phyloP scores from a whole-genome alignment of 2,797 vertebrate genomes.

The Amniataba percoides region DNA sequence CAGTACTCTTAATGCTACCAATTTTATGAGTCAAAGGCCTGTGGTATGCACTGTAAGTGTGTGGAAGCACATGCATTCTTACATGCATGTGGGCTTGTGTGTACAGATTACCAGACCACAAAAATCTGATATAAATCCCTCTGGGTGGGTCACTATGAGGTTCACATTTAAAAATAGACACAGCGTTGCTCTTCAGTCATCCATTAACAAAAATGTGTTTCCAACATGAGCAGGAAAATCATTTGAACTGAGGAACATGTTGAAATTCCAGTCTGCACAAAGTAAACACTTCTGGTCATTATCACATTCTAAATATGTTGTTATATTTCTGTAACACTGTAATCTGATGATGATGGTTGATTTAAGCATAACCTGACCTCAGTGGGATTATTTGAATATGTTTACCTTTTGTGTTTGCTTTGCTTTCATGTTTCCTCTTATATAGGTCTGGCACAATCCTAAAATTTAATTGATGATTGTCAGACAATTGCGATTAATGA shows the following conservation, averaged over 20 bases:
- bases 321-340: background rate
- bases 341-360: background rate
- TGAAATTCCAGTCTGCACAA: constrained; percentile 1
- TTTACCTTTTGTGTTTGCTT: background rate
- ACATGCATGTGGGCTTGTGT: background rate
- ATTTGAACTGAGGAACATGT: constrained; percentile 4
- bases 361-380: background rate
- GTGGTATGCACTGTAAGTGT: background rate
- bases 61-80: background rate
- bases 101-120: constrained; percentile 24
- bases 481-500: too few relatives aligned
- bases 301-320: background rate
- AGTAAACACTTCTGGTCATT: background rate
- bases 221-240: constrained; percentile 26
- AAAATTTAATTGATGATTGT: too few relatives aligned
- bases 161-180: constrained; percentile 41
- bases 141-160: constrained; percentile 21
- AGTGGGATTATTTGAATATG: background rate
- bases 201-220: constrained; percentile 2
- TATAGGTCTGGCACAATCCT: too few relatives aligned
- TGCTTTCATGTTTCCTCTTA: background rate
- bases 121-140: constrained; percentile 52
- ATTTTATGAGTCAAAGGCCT: background rate
- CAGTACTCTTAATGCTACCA: background rate
- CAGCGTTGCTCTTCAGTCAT: background rate